phyloP scores from a whole-genome alignment of 2,113 vertebrate genomes.

The Mola mola region DNA sequence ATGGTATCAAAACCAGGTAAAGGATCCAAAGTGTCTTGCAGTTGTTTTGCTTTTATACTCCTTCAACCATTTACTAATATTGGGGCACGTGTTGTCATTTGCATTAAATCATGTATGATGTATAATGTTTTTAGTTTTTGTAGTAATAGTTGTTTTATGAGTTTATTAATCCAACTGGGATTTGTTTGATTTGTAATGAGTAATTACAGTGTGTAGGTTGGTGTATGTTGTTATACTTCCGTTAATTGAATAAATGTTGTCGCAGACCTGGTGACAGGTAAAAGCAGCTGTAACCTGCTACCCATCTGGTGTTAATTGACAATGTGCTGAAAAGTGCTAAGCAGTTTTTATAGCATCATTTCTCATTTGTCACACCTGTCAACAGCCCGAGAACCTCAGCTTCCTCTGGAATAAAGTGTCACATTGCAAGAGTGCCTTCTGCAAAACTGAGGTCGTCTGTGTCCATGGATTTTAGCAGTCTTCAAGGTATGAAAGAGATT shows the following conservation, averaged over 20 bases:
- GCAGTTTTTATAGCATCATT: not conserved
- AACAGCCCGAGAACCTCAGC: slow-evolving; percentile 84
- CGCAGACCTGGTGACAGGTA: slow-evolving; percentile 10
- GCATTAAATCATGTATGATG: not conserved
- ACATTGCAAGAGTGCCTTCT: slow-evolving; percentile 74
- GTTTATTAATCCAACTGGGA: not conserved
- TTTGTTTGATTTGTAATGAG: not conserved
- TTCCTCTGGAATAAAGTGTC: slow-evolving; percentile 78
- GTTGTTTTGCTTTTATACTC: too few relatives aligned
- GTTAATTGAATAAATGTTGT: too few relatives aligned
- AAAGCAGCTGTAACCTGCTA: not conserved
- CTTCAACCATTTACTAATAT: too few relatives aligned
- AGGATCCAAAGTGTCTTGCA: slow-evolving; percentile 12
- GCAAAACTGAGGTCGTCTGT: slow-evolving; percentile 70
- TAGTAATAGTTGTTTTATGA: too few relatives aligned
- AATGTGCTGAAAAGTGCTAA: slow-evolving; percentile 1
- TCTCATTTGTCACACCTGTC: slow-evolving; percentile 42
- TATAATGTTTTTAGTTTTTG: not conserved
- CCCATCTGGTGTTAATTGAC: slow-evolving; percentile 3
- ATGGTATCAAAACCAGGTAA: slow-evolving; percentile 76
- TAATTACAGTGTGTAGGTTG: not conserved
- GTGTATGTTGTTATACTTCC: too few relatives aligned
- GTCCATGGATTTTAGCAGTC: slow-evolving; percentile 70
- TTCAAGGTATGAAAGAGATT: slow-evolving; percentile 84
- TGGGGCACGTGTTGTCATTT: too few relatives aligned